phyloP scores from a whole-genome alignment of 2,113 vertebrate species.

The Mormoops blainvillei region DNA sequence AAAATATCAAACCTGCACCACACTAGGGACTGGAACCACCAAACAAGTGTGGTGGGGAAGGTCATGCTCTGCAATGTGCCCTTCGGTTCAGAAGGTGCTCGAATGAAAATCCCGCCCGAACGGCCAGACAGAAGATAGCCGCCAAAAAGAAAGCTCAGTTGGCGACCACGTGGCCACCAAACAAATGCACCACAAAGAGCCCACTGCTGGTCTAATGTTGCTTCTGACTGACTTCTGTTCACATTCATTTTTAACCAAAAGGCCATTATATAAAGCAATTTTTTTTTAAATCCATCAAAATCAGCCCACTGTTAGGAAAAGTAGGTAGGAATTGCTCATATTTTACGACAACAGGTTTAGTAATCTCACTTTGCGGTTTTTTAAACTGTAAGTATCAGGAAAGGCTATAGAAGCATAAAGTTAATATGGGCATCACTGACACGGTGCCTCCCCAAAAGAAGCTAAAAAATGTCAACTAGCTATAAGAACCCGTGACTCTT shows the following conservation, averaged over 20 bases:
- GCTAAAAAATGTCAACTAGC: background rate
- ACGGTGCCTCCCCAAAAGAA: rapidly evolving
- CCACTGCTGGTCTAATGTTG: rapidly evolving
- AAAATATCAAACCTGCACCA: background rate
- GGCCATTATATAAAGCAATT: background rate
- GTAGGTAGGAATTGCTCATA: background rate
- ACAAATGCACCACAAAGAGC: background rate
- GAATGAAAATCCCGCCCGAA: background rate
- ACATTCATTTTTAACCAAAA: background rate
- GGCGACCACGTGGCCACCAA: background rate
- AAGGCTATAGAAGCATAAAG: background rate
- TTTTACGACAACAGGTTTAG: background rate
- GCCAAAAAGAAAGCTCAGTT: background rate
- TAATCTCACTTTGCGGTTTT: background rate
- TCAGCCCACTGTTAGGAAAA: background rate
- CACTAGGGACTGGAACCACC: background rate
- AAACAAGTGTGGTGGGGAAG: rapidly evolving
- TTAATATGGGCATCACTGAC: background rate
- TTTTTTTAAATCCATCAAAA: background rate
- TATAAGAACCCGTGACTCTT: background rate
- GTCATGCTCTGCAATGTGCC: rapidly evolving
- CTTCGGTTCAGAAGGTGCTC: rapidly evolving
- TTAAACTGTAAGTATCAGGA: background rate
- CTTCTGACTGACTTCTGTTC: background rate
- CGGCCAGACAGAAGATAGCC: background rate